Percentiles rank a stretch among this genome's conserved stretches.
phyloP scores from a whole-genome alignment of 2,113 vertebrate genomes.

The Chloebia gouldiae region DNA sequence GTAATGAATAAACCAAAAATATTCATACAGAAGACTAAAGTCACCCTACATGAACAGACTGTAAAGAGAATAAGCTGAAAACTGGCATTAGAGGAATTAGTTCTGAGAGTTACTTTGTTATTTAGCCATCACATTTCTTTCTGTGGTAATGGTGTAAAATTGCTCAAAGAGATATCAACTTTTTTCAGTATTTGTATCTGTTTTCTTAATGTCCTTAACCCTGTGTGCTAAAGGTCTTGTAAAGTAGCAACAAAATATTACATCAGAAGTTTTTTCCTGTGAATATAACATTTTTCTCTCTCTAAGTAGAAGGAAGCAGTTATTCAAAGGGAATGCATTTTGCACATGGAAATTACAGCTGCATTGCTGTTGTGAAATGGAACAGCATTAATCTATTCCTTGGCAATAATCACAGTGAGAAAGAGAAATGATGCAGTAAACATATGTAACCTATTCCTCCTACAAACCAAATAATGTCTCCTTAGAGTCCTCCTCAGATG shows the following conservation, averaged over 20 bases:
- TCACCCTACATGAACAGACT: neutral
- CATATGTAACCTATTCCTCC: neutral
- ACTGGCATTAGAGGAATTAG: neutral
- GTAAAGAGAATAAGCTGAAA: neutral
- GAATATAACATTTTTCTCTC: neutral
- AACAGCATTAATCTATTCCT: conserved; percentile 13
- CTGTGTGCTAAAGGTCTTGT: neutral
- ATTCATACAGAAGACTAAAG: neutral
- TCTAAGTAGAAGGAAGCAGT: neutral
- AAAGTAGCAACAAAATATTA: neutral
- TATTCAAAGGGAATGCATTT: neutral
- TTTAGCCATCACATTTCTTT: neutral
- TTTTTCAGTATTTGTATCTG: neutral
- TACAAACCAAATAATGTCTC: neutral
- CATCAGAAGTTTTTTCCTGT: neutral
- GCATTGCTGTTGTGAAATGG: neutral
- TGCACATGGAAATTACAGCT: neutral
- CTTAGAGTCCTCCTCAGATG: neutral
- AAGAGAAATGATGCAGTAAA: conserved; percentile 5
- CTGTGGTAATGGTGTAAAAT: neutral
- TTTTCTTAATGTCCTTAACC: neutral
- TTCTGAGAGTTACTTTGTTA: neutral
- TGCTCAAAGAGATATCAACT: neutral
- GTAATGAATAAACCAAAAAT: neutral
- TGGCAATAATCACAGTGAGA: conserved; percentile 7